Base-by-base conservation (phyloP, 2,888 invertebrate genomes). In the Xestia c-nigrum region DNA sequence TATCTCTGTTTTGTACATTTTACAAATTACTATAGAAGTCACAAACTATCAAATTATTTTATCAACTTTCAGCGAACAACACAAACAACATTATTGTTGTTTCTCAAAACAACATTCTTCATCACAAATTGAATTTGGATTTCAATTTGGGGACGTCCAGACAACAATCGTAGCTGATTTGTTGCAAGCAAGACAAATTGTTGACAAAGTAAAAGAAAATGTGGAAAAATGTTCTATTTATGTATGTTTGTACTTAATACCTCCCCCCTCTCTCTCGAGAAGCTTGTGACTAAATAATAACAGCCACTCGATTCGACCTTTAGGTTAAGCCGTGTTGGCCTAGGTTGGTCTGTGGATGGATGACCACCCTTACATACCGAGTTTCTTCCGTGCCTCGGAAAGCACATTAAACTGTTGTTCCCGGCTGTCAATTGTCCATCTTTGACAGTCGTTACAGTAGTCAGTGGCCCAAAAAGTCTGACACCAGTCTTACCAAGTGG, bases 131-230 rank as follows among this genome's bases (percentile, higher is more conserved):
- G 73, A 86, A 84, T 86, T 88, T 70, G 31, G 64, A 80, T 86
- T 83, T 75, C 81, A 78, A 84, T 84, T 86, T 84, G 21, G 68
- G 47, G 19, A 38, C 55, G 68, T 73, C 61, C 72, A 73, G 70
- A 72, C 74, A 80, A 85, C 77, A 85, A 86, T 80, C 70, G 84
- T 38, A 46, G 74, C 40, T 88, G 74, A 88, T 88, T 86, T 77
- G 59, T 78, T 70, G 72, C 24, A 55, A 74, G 61, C 38, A 75
- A 76, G 65, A 86, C 64, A 66, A 86, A 86, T 74, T 74, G 74
- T 73, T 74, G 47, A 31, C 70, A 69, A 52, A 55, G 59, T 65
- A 65, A 69, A 55, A 40, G 77, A 73, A 80, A 71, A 72, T 50
- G 52, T 57, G 40, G 7, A 46, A 68, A 68, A 63, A 50, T 24